Conservation (phyloP, 2,797 vertebrate genomes). For the Hypotaenidia okinawae region DNA sequence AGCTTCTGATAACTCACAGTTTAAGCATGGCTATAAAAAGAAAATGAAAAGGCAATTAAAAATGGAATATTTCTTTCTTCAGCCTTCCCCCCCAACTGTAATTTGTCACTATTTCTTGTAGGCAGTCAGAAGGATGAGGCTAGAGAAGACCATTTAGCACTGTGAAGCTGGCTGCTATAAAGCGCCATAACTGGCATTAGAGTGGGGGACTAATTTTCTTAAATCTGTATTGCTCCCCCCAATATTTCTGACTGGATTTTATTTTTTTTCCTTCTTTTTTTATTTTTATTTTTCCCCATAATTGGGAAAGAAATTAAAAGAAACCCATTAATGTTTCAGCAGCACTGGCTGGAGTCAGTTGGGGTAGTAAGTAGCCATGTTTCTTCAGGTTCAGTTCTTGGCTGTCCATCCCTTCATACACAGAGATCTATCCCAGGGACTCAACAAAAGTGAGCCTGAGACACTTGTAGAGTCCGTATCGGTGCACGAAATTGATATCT, state of each 20-base stretch:
- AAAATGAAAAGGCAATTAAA: conserved; percentile 76
- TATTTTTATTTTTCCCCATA: not conserved
- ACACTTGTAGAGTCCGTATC: not conserved
- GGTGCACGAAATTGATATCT: not conserved
- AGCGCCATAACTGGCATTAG: conserved; percentile 5
- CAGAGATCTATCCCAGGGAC: not conserved
- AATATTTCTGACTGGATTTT: not conserved
- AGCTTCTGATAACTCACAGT: conserved; percentile 73
- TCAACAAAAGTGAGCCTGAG: not conserved
- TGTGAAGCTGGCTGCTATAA: conserved; percentile 14
- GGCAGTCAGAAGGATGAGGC: conserved; percentile 54
- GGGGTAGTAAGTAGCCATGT: not conserved
- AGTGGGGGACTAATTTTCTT: not conserved
- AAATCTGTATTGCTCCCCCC: not conserved
- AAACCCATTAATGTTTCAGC: not conserved
- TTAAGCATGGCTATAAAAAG: conserved; percentile 72
- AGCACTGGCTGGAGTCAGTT: not conserved
- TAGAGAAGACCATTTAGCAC: conserved; percentile 42
- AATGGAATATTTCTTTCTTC: conserved; percentile 71
- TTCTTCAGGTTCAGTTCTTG: not conserved
- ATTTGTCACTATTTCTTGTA: conserved; percentile 69
- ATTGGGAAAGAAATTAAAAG: not conserved
- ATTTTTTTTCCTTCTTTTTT: too few relatives aligned
- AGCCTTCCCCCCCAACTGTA: not conserved
- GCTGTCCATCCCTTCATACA: not conserved